phyloP scores from a whole-genome alignment of 2,888 invertebrate species.

The Tachina lurida region DNA sequence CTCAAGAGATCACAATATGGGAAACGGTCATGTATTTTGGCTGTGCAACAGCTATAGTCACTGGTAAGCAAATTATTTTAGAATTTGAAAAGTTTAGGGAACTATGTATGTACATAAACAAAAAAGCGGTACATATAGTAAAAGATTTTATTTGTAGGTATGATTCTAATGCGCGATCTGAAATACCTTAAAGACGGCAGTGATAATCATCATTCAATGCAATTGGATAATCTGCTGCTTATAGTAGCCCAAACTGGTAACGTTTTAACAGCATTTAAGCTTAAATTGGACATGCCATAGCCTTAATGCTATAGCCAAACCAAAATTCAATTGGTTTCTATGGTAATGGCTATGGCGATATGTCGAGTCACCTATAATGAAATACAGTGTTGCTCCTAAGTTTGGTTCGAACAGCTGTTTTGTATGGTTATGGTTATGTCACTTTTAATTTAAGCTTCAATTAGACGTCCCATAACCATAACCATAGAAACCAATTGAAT shows the following conservation, averaged over 20 bases:
- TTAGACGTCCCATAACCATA: too few species aligned
- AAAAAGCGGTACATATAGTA: neutral
- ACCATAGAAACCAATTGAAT: too few species aligned
- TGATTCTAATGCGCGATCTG: slow-evolving; percentile 87
- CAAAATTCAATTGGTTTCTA: too few species aligned
- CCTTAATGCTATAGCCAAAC: too few species aligned
- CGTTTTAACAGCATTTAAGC: neutral
- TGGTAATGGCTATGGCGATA: too few species aligned
- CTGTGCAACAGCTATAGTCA: slow-evolving; percentile 86
- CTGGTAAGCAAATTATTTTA: slow-evolving; percentile 76
- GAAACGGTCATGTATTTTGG: slow-evolving; percentile 89
- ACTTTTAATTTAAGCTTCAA: too few species aligned
- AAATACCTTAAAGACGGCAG: slow-evolving; percentile 85
- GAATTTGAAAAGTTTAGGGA: neutral
- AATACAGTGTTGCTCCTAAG: too few species aligned
- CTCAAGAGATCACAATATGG: slow-evolving; percentile 90
- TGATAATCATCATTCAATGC: slow-evolving; percentile 83
- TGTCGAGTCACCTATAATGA: too few species aligned
- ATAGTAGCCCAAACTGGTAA: slow-evolving; percentile 92
- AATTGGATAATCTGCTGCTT: slow-evolving; percentile 90
- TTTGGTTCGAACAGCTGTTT: too few species aligned
- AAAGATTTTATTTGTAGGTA: slow-evolving; percentile 80
- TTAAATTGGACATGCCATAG: too few species aligned
- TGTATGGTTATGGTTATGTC: too few species aligned
- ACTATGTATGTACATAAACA: too few species aligned